Conservation (phyloP, 1,140 invertebrate species). For the Aricia agestis region DNA sequence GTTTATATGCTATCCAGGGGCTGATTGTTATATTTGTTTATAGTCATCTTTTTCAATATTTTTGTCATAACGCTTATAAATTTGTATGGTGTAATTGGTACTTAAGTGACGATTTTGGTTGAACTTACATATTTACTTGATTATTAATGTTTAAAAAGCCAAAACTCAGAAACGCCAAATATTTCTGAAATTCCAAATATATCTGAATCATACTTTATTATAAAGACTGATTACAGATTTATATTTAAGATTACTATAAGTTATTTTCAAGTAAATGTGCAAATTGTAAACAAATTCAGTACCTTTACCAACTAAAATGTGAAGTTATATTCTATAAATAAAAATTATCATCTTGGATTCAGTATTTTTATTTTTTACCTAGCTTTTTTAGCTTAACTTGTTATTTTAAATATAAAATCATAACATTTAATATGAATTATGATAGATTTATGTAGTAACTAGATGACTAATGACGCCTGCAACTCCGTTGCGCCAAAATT, state of each 20-base stretch:
- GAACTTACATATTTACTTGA: conserved; percentile 9
- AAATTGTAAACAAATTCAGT: not conserved
- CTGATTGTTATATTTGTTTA: conserved; percentile 13
- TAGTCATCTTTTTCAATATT: conserved; percentile 12
- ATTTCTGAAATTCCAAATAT: not conserved
- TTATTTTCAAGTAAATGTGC: not conserved
- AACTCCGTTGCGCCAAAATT: no score
- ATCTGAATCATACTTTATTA: not conserved
- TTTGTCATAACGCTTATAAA: conserved; percentile 10
- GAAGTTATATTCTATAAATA: conserved; percentile 21
- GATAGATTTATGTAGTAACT: no score
- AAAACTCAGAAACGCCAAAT: not conserved
- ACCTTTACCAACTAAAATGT: conserved; percentile 15
- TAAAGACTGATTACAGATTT: not conserved
- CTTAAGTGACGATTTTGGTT: not conserved
- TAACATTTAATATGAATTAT: no score
- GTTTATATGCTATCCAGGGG: not conserved
- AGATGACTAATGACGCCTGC: no score
- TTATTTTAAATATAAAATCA: no score
- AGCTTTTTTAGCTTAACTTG: not conserved
- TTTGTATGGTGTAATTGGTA: conserved; percentile 11
- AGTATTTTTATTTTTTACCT: conserved; percentile 15
- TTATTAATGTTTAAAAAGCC: not conserved
- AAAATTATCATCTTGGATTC: not conserved
- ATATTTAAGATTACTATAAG: not conserved